phyloP scores from a whole-genome alignment of 2,888 invertebrate genomes.

The Scaptomyza reducta region DNA sequence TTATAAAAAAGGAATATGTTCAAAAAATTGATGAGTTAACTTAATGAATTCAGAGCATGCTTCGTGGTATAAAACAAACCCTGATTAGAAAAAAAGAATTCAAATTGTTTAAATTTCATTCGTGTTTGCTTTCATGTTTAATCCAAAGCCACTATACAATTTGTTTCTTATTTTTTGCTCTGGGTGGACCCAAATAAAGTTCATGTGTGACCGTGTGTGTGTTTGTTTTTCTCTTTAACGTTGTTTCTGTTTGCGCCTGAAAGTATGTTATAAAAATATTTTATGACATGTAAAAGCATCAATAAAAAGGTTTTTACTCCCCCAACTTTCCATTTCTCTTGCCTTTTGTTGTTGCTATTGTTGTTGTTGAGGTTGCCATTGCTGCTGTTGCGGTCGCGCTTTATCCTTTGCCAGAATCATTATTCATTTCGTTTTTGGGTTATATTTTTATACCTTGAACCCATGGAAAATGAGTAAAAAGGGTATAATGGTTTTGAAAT shows the following conservation, averaged over 20 bases:
- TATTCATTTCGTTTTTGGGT: constrained; percentile 52
- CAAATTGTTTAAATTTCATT: constrained; percentile 68
- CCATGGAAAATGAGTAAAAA: no score
- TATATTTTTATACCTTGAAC: constrained; percentile 53
- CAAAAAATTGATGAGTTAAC: constrained; percentile 31
- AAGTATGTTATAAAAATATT: constrained; percentile 78
- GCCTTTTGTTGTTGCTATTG: constrained; percentile 18
- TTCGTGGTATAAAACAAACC: background rate
- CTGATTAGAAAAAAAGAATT: constrained; percentile 26
- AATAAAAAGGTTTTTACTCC: constrained; percentile 63
- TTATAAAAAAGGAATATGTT: constrained; percentile 47
- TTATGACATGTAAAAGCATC: constrained; percentile 77
- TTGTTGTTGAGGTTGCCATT: constrained; percentile 16
- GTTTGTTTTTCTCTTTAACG: background rate
- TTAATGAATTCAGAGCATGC: no score
- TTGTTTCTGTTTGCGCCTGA: constrained; percentile 46
- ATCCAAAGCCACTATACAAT: constrained; percentile 45
- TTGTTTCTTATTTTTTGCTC: background rate
- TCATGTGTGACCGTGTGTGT: background rate
- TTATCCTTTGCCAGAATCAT: constrained; percentile 67
- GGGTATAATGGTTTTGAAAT: no score
- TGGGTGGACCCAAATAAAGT: background rate
- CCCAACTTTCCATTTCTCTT: constrained; percentile 12
- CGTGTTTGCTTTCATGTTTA: constrained; percentile 56
- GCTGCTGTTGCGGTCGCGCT: constrained; percentile 50